A percentile compares a stretch with the other conserved stretches of the same genome.
These are phyloP conservation scores for Hylaea fasciaria DNA, from an alignment of 2,888 invertebrate species.

Conservation along the genomic window DNA sequence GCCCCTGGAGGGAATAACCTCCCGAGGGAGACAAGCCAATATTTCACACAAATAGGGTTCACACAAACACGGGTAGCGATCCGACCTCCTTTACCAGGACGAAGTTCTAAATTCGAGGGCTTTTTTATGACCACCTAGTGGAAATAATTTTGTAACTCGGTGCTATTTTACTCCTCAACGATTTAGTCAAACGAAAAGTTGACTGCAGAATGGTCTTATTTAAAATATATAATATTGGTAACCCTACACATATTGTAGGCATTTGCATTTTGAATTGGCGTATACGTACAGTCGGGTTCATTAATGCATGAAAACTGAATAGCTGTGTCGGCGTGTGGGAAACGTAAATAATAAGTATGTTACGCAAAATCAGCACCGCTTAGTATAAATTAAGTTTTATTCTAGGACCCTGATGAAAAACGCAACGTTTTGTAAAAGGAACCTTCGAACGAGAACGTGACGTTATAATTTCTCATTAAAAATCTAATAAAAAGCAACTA, in stretches of 20 bases:
- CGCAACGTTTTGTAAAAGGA: too few relatives aligned
- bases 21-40: conserved; percentile 39
- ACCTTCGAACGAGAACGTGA: too few relatives aligned
- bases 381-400: too few relatives aligned
- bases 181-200: too few relatives aligned
- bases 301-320: conserved; percentile 28
- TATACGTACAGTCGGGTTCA: conserved; percentile 17
- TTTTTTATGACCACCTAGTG: too few relatives aligned
- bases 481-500: too few relatives aligned
- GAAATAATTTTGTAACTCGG: too few relatives aligned
- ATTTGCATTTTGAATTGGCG: conserved; percentile 27
- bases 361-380: neutral
- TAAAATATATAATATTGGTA: neutral
- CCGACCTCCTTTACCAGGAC: neutral
- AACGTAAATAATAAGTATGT: conserved; percentile 24
- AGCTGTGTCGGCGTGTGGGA: conserved; percentile 21
- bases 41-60: conserved; percentile 35
- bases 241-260: conserved; percentile 11
- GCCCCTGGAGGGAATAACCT: conserved; percentile 34
- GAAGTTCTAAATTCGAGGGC: too few relatives aligned
- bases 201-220: too few relatives aligned
- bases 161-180: too few relatives aligned
- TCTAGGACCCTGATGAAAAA: too few relatives aligned
- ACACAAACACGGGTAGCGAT: neutral
- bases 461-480: too few relatives aligned